Evolutionary conservation across 2,113 vertebrate species (phyloP), one percentile per base, ranked within the genome.

Genomic region (Melierax canorus): DNA sequence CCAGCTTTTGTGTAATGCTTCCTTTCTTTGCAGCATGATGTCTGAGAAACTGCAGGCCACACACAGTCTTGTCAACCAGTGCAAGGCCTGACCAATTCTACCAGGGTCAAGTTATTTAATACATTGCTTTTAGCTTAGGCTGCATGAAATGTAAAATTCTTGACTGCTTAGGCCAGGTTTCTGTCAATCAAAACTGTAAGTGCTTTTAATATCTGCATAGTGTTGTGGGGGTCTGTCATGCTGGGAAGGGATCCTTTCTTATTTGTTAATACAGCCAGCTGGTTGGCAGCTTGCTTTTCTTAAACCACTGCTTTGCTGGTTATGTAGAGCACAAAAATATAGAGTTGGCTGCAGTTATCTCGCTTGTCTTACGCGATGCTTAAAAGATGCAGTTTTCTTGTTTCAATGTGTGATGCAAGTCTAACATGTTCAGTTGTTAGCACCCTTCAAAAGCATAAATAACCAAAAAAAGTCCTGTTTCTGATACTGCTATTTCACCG

Each of bases 21-120:
- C 91, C 69, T 86, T 91, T 85, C 94, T 93, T 39, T 94, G 76
- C 64, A 59, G 86, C 36, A 11, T 39, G n/a, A 7, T 20, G 78
- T 17, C 90, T 88, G 88, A 88, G 94, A 69, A 92, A 74, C 39
- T 78, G 80, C 80, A 81, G 89, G 92, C 91, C 94, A 72, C 92
- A 91, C 95, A 30, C 72, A 60, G 90, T 21, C 83, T 34, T 45
- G 39, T 84, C 68, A 75, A 19, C 64, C 46, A 63, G 38, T 34
- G 46, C 43, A 16, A 56, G 80, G 80, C 73, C 79, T 94, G 48
- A 84, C 69, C 48, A 36, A 94, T 78, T 60, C 75, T 89, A 2
- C 50, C 23, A 72, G 60, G 51, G 30, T 83, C 21, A 56, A 34
- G 83, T 81, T 84, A 68, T 75, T 97, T 85, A 75, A 85, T 91